phyloP scores from a whole-genome alignment of 2,888 invertebrate species.

The Ptychoptera albimana region DNA sequence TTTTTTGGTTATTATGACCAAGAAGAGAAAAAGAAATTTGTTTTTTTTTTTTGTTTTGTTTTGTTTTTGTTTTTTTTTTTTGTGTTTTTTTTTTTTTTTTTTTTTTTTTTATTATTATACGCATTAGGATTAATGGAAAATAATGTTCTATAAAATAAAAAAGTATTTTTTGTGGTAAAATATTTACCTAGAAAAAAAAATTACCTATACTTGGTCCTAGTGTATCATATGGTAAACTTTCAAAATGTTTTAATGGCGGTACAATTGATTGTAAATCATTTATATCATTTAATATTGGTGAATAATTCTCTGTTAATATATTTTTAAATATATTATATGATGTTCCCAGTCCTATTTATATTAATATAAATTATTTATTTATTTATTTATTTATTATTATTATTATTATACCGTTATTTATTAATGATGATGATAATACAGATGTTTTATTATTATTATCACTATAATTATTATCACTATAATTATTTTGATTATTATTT shows the following conservation, averaged over 20 bases:
- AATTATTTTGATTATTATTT: conserved; percentile 16
- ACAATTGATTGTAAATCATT: conserved; percentile 23
- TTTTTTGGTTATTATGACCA: too few relatives aligned
- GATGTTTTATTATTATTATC: conserved; percentile 5
- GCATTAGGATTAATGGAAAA: too few relatives aligned
- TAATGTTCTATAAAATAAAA: too few relatives aligned
- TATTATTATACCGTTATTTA: conserved; percentile 3
- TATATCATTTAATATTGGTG: conserved; percentile 1
- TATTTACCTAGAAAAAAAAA: not conserved
- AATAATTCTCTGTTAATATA: not conserved
- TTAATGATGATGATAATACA: not conserved
- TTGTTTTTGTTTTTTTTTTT: too few relatives aligned
- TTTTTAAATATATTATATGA: too few relatives aligned
- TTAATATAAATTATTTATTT: conserved; percentile 12
- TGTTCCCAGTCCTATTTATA: too few relatives aligned
- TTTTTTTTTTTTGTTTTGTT: too few relatives aligned
- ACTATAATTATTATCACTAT: conserved; percentile 9
- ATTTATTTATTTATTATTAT: conserved; percentile 14
- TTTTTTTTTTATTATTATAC: too few relatives aligned
- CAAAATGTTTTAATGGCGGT: conserved; percentile 29
- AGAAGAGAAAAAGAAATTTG: too few relatives aligned
- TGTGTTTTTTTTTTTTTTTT: too few relatives aligned
- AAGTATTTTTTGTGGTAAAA: not conserved
- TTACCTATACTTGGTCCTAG: conserved; percentile 20
- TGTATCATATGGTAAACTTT: conserved; percentile 26